These are phyloP conservation scores for Scomber colias DNA, from an alignment of 2,113 vertebrate species.

Conservation along the genomic window DNA sequence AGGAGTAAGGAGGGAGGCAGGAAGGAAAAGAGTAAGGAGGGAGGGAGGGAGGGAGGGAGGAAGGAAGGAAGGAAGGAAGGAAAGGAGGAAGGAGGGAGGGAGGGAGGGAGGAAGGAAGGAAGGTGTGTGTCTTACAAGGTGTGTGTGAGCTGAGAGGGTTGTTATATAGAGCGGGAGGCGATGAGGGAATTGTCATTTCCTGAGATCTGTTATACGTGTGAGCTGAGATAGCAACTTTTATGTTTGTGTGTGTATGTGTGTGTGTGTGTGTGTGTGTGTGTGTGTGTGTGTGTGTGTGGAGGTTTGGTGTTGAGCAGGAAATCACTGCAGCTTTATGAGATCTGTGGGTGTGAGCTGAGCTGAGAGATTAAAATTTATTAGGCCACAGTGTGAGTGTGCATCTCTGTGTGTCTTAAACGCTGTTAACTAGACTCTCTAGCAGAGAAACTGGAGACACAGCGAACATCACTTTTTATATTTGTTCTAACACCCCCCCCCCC, in stretches of 20 bases:
- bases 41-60: no score
- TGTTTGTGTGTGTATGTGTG: constrained; percentile 8
- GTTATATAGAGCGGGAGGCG: not conserved
- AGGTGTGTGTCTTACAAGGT: not conserved
- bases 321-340: constrained; percentile 27
- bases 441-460: no score
- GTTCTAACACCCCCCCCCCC: no score
- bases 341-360: constrained; percentile 33
- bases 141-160: not conserved
- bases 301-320: constrained; percentile 32
- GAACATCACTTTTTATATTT: no score
- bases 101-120: no score
- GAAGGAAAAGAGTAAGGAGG: no score
- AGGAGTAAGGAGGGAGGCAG: no score
- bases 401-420: not conserved
- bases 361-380: constrained; percentile 25
- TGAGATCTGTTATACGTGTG: not conserved
- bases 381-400: not conserved
- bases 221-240: constrained; percentile 4
- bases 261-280: not conserved
- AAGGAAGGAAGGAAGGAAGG: no score
- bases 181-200: not conserved
- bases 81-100: no score
- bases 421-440: no score
- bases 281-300: no score